Evolutionary conservation across 2,888 invertebrate species (phyloP).

Genomic region (Elmis aenea): DNA sequence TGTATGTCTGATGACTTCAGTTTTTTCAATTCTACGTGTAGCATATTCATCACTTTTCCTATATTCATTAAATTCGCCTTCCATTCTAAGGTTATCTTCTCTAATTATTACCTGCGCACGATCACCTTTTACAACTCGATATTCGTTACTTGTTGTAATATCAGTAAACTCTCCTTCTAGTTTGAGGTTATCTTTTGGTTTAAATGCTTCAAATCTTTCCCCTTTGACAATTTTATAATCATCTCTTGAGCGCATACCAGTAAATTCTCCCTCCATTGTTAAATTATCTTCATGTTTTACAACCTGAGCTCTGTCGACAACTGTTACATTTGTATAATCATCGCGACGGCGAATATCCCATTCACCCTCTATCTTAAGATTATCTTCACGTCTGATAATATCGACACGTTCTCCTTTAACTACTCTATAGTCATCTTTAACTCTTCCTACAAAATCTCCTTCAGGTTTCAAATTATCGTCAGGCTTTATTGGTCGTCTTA

Average conservation of each 20-base stretch:
- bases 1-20: slow-evolving; percentile 53
- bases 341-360: slow-evolving; percentile 47
- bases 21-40: slow-evolving; percentile 53
- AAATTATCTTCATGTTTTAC: slow-evolving; percentile 53
- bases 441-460: slow-evolving; percentile 50
- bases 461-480: slow-evolving; percentile 52
- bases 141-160: slow-evolving; percentile 49
- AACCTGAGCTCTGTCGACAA: slow-evolving; percentile 54
- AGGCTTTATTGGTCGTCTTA: slow-evolving; percentile 52
- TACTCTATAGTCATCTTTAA: slow-evolving; percentile 43
- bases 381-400: slow-evolving; percentile 49
- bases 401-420: slow-evolving; percentile 60
- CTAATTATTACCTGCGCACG: slow-evolving; percentile 56
- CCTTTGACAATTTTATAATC: slow-evolving; percentile 55
- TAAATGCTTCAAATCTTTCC: slow-evolving; percentile 52
- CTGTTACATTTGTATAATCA: slow-evolving; percentile 41
- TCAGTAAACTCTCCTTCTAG: slow-evolving; percentile 61
- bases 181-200: slow-evolving; percentile 57
- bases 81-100: slow-evolving; percentile 65
- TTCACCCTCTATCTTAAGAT: slow-evolving; percentile 51
- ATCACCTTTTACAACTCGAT: slow-evolving; percentile 55
- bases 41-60: slow-evolving; percentile 56
- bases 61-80: slow-evolving; percentile 55
- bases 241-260: slow-evolving; percentile 49
- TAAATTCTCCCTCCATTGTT: slow-evolving; percentile 54